Evolutionary conservation across 2,888 invertebrate genomes (phyloP), one percentile per base, ranked within the genome.

Genomic region (Stegophylla sp.): DNA sequence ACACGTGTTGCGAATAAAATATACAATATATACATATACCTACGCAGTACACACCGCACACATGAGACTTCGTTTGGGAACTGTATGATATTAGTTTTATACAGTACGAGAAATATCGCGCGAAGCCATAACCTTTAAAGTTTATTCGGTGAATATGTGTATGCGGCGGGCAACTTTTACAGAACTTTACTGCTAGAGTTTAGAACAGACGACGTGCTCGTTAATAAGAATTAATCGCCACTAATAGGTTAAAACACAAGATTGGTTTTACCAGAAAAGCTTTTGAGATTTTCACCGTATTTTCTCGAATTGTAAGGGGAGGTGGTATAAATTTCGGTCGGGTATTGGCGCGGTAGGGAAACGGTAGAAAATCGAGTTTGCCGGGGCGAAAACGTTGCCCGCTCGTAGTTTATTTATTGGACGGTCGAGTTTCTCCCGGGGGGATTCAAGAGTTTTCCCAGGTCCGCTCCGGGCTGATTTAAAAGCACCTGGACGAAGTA

Each of bases 201-300:
- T 56, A 67, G 45, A 64, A 56, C 66, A 53, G 41, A 76, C 53
- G 66, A 53, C 76, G 64, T 34, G 51, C 51, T 67, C 76, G 66
- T 76, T 76, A 76, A 76, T 76, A 76, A 76, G 43, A 76, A 76
- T 76, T 76, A 76, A 67, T 76, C 66, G 76, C n/a, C 66, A 17
- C 23, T 76, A 76, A 67, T 56, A 28, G 56, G 67, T 20, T 17
- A 61, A 56, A 77, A 77, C 69, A 69, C 23, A 20, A 48, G 45
- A 69, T 77, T 48, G 69, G 69, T 77, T 77, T 77, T 69, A 69
- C 69, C 56, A 43, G 48, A 69, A 77, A 45, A 69, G 77, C 59
- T 77, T 77, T 77, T 77, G n/a, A 56, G 28, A 59, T 59, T 77
- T 59, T 63, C 61, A 26, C 17, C 45, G 53, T 56, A 45, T 77